phyloP scores from a whole-genome alignment of 1,140 invertebrate genomes.

The Battus philenor region DNA sequence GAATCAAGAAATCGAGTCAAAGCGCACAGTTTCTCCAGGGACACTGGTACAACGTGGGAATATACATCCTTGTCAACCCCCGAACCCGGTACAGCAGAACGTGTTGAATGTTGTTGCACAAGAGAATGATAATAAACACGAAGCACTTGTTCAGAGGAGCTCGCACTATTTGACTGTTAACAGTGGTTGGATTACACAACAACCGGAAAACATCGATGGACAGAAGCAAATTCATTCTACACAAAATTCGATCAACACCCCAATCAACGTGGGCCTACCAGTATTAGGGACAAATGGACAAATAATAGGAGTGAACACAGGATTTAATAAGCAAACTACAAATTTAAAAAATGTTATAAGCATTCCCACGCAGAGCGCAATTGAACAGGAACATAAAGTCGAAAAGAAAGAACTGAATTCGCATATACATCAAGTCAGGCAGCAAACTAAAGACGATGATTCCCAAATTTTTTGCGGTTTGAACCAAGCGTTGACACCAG shows the following conservation, averaged over 20 bases:
- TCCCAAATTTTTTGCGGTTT: slow-evolving; percentile 65
- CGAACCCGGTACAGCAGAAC: slow-evolving; percentile 38
- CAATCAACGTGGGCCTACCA: slow-evolving; percentile 56
- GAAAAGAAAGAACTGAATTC: slow-evolving; percentile 45
- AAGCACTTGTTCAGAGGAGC: slow-evolving; percentile 54
- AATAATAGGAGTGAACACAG: slow-evolving; percentile 76
- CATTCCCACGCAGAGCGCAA: slow-evolving; percentile 27
- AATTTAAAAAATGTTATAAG: slow-evolving; percentile 44
- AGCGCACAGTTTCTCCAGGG: slow-evolving; percentile 40
- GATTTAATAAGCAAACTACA: slow-evolving; percentile 43
- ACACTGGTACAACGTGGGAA: slow-evolving; percentile 35
- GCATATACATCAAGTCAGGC: slow-evolving; percentile 19
- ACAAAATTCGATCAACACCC: slow-evolving; percentile 24
- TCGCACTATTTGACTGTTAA: slow-evolving; percentile 67
- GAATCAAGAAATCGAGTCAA: slow-evolving; percentile 44
- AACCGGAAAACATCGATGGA: slow-evolving; percentile 44
- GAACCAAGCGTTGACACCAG: slow-evolving; percentile 69
- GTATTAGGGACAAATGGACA: slow-evolving; percentile 76
- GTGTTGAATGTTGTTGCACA: slow-evolving; percentile 30
- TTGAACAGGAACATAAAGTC: slow-evolving; percentile 44
- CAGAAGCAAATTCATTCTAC: slow-evolving; percentile 34
- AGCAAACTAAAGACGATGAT: slow-evolving; percentile 50
- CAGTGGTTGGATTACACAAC: slow-evolving; percentile 65
- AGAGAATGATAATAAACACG: slow-evolving; percentile 51
- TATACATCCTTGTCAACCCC: slow-evolving; percentile 30